A percentile compares a stretch with the other conserved stretches of the same genome.
Conservation (phyloP, 2,888 invertebrate species). For the Conomelus anceps region DNA sequence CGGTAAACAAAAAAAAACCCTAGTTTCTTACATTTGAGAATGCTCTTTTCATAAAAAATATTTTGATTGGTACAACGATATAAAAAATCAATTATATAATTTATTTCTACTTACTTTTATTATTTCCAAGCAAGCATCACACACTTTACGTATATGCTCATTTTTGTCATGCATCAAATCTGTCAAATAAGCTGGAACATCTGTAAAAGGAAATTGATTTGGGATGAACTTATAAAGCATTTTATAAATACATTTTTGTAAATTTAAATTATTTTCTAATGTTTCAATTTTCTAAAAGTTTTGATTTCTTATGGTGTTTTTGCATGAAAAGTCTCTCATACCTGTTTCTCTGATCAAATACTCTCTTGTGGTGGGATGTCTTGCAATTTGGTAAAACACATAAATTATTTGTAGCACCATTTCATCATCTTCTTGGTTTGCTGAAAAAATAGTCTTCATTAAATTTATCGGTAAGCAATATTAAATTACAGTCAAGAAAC, state of each 20-base stretch:
- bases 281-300: too few relatives aligned
- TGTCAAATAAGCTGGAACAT: conserved; percentile 91
- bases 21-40: too few relatives aligned
- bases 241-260: too few relatives aligned
- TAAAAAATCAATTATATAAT: neutral
- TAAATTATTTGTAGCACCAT: conserved; percentile 95
- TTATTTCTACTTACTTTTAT: conserved; percentile 64
- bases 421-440: conserved; percentile 96
- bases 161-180: conserved; percentile 98
- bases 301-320: too few relatives aligned
- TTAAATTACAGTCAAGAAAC: too few relatives aligned
- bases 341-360: conserved; percentile 81
- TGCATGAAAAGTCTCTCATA: too few relatives aligned
- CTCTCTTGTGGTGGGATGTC: conserved; percentile 69
- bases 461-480: neutral
- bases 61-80: too few relatives aligned
- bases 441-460: conserved; percentile 41
- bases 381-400: conserved; percentile 84
- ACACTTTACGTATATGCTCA: conserved; percentile 84
- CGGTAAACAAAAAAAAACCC: too few relatives aligned
- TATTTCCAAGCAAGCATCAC: conserved; percentile 90
- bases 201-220: conserved; percentile 45
- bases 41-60: too few relatives aligned
- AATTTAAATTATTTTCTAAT: too few relatives aligned
- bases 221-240: neutral